Conservation (phyloP, 2,888 invertebrate species). For the Drosophila colorata region DNA sequence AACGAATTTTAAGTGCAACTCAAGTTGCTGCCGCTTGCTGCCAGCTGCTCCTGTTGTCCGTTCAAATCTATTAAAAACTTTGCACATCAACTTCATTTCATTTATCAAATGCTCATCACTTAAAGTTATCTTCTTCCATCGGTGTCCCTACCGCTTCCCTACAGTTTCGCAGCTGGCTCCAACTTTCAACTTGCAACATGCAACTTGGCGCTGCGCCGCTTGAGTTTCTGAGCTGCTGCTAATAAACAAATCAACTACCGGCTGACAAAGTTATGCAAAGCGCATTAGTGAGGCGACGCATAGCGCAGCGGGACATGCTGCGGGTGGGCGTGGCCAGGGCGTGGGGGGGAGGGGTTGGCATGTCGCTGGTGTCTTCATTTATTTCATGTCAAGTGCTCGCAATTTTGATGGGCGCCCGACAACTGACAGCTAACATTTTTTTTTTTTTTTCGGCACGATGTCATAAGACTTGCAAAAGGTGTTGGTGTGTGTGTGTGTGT, state of each 20-base stretch:
- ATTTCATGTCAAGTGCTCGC: constrained; percentile 58
- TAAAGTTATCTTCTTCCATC: constrained; percentile 13
- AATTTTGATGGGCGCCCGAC: constrained; percentile 23
- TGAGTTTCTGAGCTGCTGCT: constrained; percentile 26
- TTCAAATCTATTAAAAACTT: constrained; percentile 35
- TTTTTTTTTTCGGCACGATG: constrained; percentile 17
- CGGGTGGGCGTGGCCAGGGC: not conserved
- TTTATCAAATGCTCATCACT: constrained; percentile 57
- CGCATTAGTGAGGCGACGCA: constrained; percentile 47
- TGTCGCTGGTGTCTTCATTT: constrained; percentile 52
- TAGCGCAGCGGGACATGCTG: not conserved
- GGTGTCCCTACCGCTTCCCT: too few relatives aligned
- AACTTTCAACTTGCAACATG: constrained; percentile 29
- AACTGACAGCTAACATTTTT: constrained; percentile 15
- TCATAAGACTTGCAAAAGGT: constrained; percentile 20
- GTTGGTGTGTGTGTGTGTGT: constrained; percentile 7
- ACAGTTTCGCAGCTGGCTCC: constrained; percentile 44
- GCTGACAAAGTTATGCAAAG: constrained; percentile 61
- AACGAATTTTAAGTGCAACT: not conserved
- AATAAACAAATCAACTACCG: constrained; percentile 61
- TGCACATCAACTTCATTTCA: constrained; percentile 40
- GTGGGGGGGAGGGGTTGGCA: not conserved
- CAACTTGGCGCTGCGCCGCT: not conserved
- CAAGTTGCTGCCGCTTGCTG: not conserved
- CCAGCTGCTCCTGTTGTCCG: not conserved